Evolutionary conservation across 2,797 vertebrate genomes (phyloP).

Genomic region (Gadopsis marmoratus): DNA sequence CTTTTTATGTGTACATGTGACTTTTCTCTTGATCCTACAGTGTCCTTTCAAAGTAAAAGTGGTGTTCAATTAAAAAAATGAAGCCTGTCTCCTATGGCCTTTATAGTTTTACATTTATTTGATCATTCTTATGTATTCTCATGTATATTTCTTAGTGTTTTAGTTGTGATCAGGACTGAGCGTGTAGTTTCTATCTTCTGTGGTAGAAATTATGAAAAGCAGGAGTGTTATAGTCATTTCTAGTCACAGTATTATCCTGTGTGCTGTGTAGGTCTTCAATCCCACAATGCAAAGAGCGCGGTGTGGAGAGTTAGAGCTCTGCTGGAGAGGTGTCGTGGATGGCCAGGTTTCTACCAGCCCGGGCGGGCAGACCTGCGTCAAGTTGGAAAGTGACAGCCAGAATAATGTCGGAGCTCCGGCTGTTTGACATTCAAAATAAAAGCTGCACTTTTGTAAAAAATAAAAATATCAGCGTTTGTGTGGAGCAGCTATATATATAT

Average conservation of each 20-base stretch:
- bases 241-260: background rate
- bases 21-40: background rate
- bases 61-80: background rate
- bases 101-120: background rate
- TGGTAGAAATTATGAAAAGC: background rate
- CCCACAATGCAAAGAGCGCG: conserved; percentile 75
- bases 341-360: conserved; percentile 70
- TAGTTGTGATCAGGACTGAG: background rate
- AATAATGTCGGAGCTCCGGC: background rate
- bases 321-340: conserved; percentile 71
- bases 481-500: background rate
- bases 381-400: background rate
- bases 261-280: conserved; percentile 58
- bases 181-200: background rate
- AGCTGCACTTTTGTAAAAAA: background rate
- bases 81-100: background rate
- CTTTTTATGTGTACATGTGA: background rate
- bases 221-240: background rate
- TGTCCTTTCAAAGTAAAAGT: conserved; percentile 12
- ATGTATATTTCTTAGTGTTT: background rate
- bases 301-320: conserved; percentile 21
- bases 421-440: conserved; percentile 51
- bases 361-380: conserved; percentile 36
- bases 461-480: rapidly evolving
- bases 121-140: background rate